Percentiles rank a stretch among this genome's conserved stretches.
Evolutionary conservation across 1,140 invertebrate species (phyloP).

Genomic region (Drosophila guanche): DNA sequence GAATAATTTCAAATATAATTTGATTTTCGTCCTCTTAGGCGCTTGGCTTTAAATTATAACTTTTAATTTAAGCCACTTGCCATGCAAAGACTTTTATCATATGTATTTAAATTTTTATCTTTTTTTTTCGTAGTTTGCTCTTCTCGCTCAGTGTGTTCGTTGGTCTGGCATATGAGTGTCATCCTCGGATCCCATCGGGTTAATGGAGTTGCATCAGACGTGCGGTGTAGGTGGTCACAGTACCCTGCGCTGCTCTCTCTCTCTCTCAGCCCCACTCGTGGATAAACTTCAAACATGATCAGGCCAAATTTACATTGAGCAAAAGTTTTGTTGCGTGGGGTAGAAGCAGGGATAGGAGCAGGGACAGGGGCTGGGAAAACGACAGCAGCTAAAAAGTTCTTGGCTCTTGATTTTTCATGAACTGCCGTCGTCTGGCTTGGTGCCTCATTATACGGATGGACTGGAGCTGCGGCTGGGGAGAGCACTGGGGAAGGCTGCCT

Average conservation of each 20-base stretch:
- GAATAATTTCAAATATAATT: too few relatives aligned
- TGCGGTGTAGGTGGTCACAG: constrained; percentile 39
- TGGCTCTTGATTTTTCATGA: constrained; percentile 71
- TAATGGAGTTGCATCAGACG: constrained; percentile 52
- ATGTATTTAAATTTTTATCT: too few relatives aligned
- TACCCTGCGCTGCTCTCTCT: neutral
- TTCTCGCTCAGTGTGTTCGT: neutral
- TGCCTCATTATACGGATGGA: constrained; percentile 67
- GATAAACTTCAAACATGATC: constrained; percentile 55
- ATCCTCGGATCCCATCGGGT: constrained; percentile 33
- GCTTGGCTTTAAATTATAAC: too few relatives aligned
- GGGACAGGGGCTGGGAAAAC: too few relatives aligned
- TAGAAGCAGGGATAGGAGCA: neutral
- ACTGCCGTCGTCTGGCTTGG: constrained; percentile 63
- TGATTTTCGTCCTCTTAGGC: too few relatives aligned
- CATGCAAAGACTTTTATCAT: too few relatives aligned
- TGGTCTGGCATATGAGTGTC: constrained; percentile 23
- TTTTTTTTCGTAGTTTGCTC: too few relatives aligned
- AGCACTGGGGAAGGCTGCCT: neutral
- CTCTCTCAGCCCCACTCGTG: neutral
- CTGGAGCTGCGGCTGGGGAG: constrained; percentile 6
- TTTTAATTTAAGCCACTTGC: too few relatives aligned
- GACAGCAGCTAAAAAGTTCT: constrained; percentile 57
- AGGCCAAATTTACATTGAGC: constrained; percentile 39
- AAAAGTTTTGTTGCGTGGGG: constrained; percentile 43